Base-by-base conservation (phyloP, 1,140 invertebrate species). In the Brachionus koreanus region DNA sequence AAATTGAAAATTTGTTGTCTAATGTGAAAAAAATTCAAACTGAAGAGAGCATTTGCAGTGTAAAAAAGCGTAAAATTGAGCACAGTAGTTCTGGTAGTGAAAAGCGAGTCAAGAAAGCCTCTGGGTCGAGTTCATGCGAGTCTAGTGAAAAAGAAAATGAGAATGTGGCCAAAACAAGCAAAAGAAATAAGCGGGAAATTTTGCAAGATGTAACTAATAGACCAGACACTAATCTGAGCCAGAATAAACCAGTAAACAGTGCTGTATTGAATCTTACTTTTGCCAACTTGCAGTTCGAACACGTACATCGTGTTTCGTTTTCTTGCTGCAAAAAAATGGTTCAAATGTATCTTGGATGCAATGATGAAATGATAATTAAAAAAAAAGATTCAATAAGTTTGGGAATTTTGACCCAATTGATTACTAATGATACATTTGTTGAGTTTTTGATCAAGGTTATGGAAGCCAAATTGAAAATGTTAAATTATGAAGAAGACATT, bases 361-460 rank as follows among this genome's bases (percentile, higher is more conserved):
- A 74, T 46, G 69, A 74, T 0, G 43, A 23, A n/a, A 43, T 23
- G 13, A 5, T 74, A 3, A 46, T 74, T 29, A 74, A 49, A 46
- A 25, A 42, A 5, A 74, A 43, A 12, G 39, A 35, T 9, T 23
- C 42, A 7, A 49, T 25, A 19, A 13, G 19, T 12, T 46, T 74
- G n/a, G 25, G 19, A 13, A 25, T 43, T 46, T 25, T 74, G 16
- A 25, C 43, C 12, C 23, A 46, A 2, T 46, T 74, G 42, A 19
- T 74, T 4, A 46, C 69, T 23, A 74, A 74, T 9, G 69, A 74
- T 5, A 74, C 37, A 19, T 74, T 74, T 74, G 43, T 74, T 16
- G 69, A 74, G 13, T 74, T 74, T 74, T 43, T 74, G n/a, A 74
- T 74, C 29, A 74, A 74, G 46, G 69, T 74, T 25, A 46, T 46